Conservation (phyloP, 2,113 vertebrate species). For the Anoplopoma fimbria region DNA sequence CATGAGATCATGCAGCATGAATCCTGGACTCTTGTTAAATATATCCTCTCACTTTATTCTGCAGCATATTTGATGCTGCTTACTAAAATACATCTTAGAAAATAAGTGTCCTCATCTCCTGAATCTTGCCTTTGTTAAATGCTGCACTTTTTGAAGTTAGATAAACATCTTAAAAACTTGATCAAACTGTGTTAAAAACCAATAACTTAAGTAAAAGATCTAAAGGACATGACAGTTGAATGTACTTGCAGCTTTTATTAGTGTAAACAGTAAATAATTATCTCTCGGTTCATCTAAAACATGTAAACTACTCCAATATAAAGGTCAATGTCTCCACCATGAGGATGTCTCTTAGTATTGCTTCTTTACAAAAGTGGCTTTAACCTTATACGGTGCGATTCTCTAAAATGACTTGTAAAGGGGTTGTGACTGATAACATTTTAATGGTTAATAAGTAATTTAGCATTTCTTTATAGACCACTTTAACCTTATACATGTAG, state of each 20-base stretch:
- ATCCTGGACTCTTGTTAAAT: conserved; percentile 15
- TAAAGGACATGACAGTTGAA: not conserved
- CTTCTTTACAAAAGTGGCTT: not conserved
- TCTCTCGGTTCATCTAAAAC: conserved; percentile 18
- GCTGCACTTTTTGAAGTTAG: not conserved
- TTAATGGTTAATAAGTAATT: not conserved
- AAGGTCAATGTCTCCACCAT: conserved; percentile 63
- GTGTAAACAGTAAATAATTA: conserved; percentile 31
- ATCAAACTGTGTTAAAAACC: not conserved
- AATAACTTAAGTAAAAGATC: not conserved
- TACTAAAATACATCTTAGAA: not conserved
- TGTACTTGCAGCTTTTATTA: conserved; percentile 63
- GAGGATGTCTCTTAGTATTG: conserved; percentile 49
- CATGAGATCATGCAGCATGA: conserved; percentile 17
- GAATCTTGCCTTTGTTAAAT: not conserved
- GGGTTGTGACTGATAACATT: not conserved
- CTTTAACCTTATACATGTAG: too few species aligned
- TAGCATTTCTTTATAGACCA: not conserved
- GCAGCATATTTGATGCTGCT: not conserved
- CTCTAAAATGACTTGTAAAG: not conserved
- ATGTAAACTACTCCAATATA: not conserved
- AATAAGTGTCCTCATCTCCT: not conserved
- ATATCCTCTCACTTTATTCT: conserved; percentile 13
- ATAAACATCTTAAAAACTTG: too few species aligned
- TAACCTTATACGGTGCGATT: not conserved